Evolutionary conservation across 2,797 vertebrate species (phyloP).

Genomic region (Vultur gryphus): DNA sequence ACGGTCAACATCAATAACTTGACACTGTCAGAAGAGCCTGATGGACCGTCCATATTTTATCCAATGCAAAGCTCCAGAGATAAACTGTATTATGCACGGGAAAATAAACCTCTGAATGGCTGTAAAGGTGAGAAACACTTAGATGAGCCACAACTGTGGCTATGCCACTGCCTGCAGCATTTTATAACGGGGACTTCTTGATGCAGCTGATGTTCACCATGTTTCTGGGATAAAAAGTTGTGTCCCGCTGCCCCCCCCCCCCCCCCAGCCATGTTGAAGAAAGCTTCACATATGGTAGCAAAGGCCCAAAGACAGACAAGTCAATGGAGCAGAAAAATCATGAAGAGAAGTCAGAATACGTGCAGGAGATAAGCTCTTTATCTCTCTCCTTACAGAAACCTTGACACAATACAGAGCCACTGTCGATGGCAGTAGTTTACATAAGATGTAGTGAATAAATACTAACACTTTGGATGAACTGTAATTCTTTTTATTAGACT

Average conservation of each 20-base stretch:
- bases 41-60: neutral
- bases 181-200: neutral
- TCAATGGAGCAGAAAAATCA: neutral
- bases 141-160: neutral
- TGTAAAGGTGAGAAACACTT: neutral
- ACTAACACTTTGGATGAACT: neutral
- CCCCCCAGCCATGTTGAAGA: neutral
- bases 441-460: neutral
- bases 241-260: too few relatives aligned
- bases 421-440: neutral
- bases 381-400: neutral
- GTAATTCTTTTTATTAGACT: neutral
- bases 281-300: neutral
- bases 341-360: neutral
- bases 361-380: neutral
- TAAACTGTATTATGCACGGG: neutral
- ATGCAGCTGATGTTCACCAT: neutral
- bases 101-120: neutral
- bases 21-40: neutral
- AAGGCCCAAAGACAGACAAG: neutral
- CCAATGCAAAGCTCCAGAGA: neutral
- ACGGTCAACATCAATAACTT: neutral
- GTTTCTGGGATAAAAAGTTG: neutral
- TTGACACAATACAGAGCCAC: neutral
- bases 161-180: neutral